Evolutionary conservation across 2,113 vertebrate species (phyloP).

Genomic region (Cynocephalus volans): DNA sequence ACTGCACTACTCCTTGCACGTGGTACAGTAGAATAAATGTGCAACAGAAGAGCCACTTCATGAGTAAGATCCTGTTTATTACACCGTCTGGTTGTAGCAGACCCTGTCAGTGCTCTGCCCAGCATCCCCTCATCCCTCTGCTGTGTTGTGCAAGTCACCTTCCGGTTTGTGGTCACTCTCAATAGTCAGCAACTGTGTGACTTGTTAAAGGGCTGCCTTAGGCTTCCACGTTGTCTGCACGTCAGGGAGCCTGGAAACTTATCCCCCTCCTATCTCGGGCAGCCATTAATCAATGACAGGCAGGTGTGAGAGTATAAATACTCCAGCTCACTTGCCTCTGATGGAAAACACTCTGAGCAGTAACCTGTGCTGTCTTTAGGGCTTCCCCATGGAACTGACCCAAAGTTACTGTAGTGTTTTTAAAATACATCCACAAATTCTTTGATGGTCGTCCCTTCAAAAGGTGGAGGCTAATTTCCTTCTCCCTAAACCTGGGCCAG

Average conservation of each 20-base stretch:
- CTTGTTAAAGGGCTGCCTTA: neutral
- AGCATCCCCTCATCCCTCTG: neutral
- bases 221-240: neutral
- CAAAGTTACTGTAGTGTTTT: neutral
- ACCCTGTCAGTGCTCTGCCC: neutral
- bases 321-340: accelerated
- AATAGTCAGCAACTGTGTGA: neutral
- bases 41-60: neutral
- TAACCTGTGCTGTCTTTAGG: neutral
- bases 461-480: neutral
- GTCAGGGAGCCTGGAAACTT: neutral
- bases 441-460: neutral
- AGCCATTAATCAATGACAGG: neutral
- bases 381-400: neutral
- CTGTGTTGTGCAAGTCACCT: accelerated
- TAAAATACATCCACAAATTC: neutral
- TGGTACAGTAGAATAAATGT: neutral
- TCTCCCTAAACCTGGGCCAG: neutral
- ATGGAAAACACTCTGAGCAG: neutral
- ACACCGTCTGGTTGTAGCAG: neutral
- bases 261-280: neutral
- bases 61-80: neutral
- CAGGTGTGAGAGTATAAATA: neutral
- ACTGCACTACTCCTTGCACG: neutral
- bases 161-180: neutral